A percentile compares a stretch with the other conserved stretches of the same genome.
These are phyloP conservation scores for Parnassius smintheus DNA, from an alignment of 2,888 invertebrate species.

Conservation along the genomic window DNA sequence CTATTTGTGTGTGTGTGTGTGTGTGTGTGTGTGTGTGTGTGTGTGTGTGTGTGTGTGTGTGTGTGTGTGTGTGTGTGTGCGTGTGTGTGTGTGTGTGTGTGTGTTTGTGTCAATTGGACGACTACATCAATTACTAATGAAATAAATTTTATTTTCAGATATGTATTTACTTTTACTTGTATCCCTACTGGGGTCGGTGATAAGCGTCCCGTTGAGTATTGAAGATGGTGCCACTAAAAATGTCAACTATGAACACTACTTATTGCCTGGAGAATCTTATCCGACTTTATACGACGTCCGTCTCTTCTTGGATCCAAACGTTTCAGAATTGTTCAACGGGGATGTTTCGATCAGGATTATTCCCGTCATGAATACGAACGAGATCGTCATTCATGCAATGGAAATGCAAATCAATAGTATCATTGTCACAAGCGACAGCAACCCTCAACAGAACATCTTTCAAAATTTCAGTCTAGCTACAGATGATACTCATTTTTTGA, in stretches of 20 bases:
- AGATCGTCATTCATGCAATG: conserved; percentile 72
- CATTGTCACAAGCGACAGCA: conserved; percentile 39
- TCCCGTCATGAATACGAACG: conserved; percentile 44
- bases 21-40: too few relatives aligned
- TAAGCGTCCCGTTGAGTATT: conserved; percentile 41
- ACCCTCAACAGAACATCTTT: conserved; percentile 38
- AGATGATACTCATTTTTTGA: conserved; percentile 73
- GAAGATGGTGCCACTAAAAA: conserved; percentile 31
- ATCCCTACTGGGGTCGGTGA: conserved; percentile 49
- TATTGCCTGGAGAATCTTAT: conserved; percentile 75
- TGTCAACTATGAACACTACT: conserved; percentile 53
- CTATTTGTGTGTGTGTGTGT: too few relatives aligned
- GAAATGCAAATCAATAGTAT: conserved; percentile 55
- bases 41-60: too few relatives aligned
- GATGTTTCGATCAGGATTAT: conserved; percentile 63
- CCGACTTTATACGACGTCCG: conserved; percentile 78
- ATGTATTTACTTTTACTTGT: conserved; percentile 62
- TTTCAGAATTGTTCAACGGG: conserved; percentile 64
- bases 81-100: too few relatives aligned
- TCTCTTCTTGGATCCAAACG: conserved; percentile 68
- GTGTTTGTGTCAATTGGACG: too few relatives aligned
- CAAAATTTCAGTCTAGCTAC: conserved; percentile 38
- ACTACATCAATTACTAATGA: too few relatives aligned
- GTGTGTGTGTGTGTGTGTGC: too few relatives aligned
- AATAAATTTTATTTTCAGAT: conserved; percentile 46